phyloP scores from a whole-genome alignment of 2,888 invertebrate genomes.

The Loripinus fragilis region DNA sequence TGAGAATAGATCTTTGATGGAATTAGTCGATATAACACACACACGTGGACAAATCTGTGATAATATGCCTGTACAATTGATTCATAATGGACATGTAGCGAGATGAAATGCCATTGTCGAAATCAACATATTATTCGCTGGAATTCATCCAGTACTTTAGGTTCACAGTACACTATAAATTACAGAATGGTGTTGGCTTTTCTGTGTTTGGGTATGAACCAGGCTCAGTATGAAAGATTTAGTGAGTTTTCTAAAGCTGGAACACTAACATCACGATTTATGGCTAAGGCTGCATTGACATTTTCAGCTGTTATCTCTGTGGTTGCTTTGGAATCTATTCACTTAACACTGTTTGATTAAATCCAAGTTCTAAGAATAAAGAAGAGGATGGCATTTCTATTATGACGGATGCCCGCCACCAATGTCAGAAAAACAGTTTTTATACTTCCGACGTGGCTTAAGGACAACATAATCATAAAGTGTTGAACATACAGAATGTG shows the following conservation, averaged over 20 bases:
- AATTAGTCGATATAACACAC: neutral
- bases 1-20: too few species aligned
- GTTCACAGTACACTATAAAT: constrained; percentile 14
- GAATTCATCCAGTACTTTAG: constrained; percentile 15
- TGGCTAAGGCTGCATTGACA: neutral
- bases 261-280: constrained; percentile 10
- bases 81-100: constrained; percentile 25
- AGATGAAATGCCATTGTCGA: constrained; percentile 3
- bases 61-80: too few species aligned
- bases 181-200: constrained; percentile 6
- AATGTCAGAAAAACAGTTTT: constrained; percentile 20
- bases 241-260: constrained; percentile 7
- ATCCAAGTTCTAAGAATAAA: neutral
- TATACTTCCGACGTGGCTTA: constrained; percentile 11
- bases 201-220: constrained; percentile 22
- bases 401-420: constrained; percentile 31
- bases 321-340: neutral
- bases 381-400: constrained; percentile 23
- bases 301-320: constrained; percentile 1
- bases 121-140: neutral
- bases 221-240: constrained; percentile 25
- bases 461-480: neutral
- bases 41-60: too few species aligned
- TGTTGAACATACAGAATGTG: constrained; percentile 4
- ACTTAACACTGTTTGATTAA: neutral